Conservation (phyloP, 2,113 vertebrate species). For the Hiodon alosoides region DNA sequence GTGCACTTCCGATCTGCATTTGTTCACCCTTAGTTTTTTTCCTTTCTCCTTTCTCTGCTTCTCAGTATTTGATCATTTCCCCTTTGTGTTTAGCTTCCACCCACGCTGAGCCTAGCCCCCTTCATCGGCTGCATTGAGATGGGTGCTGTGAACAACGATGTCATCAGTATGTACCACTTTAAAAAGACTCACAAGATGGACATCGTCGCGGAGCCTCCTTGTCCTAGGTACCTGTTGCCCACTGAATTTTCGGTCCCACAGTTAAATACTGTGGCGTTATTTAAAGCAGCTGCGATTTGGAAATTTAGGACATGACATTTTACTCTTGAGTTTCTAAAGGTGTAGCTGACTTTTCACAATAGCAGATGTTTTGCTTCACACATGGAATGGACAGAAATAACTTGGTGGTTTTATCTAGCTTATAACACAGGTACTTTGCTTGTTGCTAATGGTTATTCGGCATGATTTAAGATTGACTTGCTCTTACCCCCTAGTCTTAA, state of each 20-base stretch:
- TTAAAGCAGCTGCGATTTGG: no score
- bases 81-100: slow-evolving; percentile 68
- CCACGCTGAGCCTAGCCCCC: slow-evolving; percentile 78
- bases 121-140: slow-evolving; percentile 91
- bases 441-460: neutral
- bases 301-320: no score
- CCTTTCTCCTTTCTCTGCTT: neutral
- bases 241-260: neutral
- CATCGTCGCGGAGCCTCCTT: slow-evolving; percentile 67
- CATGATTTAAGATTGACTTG: neutral
- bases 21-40: neutral
- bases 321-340: no score
- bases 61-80: slow-evolving; percentile 20
- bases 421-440: neutral
- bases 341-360: no score
- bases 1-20: no score
- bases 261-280: neutral
- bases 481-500: neutral
- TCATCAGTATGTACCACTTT: slow-evolving; percentile 94
- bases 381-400: no score
- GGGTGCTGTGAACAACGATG: slow-evolving; percentile 82
- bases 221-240: slow-evolving; percentile 63
- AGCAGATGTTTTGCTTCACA: no score
- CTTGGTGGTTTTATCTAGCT: no score
- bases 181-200: slow-evolving; percentile 77